Conservation (phyloP, 1,140 invertebrate genomes). For the Anagrus nilaparvatae region DNA sequence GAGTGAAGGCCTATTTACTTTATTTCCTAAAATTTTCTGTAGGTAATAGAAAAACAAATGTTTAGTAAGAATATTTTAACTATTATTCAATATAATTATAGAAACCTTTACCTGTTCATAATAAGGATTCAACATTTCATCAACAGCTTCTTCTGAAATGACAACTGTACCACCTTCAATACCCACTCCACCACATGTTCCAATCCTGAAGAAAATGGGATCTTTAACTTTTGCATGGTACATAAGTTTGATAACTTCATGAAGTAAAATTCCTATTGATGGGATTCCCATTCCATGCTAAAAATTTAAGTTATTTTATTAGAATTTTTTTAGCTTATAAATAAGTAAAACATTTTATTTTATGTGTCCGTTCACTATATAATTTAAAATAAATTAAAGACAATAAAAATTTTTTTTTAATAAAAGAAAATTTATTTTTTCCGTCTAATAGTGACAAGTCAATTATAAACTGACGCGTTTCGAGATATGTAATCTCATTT, state of each 20-base stretch:
- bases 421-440: too few species aligned
- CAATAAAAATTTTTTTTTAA: too few species aligned
- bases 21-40: constrained; percentile 82
- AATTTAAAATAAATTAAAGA: too few species aligned
- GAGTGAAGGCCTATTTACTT: constrained; percentile 67
- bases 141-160: constrained; percentile 77
- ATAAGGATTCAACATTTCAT: constrained; percentile 63
- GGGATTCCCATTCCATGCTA: constrained; percentile 92
- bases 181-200: constrained; percentile 88
- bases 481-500: too few species aligned
- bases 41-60: constrained; percentile 23
- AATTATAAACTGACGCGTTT: too few species aligned
- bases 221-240: constrained; percentile 81
- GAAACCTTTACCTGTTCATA: constrained; percentile 60
- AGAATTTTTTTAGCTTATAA: background rate
- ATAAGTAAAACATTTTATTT: too few species aligned
- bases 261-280: constrained; percentile 81
- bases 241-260: constrained; percentile 90
- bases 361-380: too few species aligned
- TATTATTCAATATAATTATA: background rate
- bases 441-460: too few species aligned
- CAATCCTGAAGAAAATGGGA: constrained; percentile 84
- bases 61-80: background rate
- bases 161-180: constrained; percentile 80
- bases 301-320: constrained; percentile 7